Conservation (phyloP, 2,888 invertebrate species). For the Tupiocoris notatus region DNA sequence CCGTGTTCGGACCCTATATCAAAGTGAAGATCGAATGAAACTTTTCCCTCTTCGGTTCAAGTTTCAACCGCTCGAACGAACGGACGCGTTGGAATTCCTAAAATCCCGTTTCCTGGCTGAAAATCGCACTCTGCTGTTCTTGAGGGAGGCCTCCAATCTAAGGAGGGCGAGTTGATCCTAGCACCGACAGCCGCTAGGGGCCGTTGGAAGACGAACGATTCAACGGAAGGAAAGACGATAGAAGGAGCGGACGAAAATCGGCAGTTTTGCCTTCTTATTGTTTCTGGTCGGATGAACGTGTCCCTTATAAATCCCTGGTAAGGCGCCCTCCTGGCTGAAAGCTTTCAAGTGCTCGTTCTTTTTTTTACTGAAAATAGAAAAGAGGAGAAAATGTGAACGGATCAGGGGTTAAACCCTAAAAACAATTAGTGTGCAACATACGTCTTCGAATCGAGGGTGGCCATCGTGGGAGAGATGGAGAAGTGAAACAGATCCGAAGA, state of each 20-base stretch:
- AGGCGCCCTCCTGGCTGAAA: not conserved
- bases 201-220: too few relatives aligned
- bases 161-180: not conserved
- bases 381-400: not conserved
- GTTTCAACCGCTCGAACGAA: not conserved
- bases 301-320: not conserved
- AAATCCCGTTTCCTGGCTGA: not conserved
- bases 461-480: not conserved
- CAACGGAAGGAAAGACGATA: not conserved
- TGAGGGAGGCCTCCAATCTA: not conserved
- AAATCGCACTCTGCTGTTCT: not conserved
- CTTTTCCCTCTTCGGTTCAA: not conserved
- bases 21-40: not conserved
- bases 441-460: not conserved
- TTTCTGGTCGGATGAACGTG: slow-evolving; percentile 9
- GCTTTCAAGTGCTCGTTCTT: not conserved
- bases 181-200: too few relatives aligned
- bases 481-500: too few relatives aligned
- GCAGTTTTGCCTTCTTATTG: not conserved
- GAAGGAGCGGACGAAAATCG: not conserved
- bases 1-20: slow-evolving; percentile 8
- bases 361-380: not conserved
- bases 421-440: not conserved
- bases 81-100: not conserved
- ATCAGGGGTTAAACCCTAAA: not conserved